These are phyloP conservation scores for Coptodon rendalli DNA, from an alignment of 2,113 vertebrate species.

Conservation along the genomic window DNA sequence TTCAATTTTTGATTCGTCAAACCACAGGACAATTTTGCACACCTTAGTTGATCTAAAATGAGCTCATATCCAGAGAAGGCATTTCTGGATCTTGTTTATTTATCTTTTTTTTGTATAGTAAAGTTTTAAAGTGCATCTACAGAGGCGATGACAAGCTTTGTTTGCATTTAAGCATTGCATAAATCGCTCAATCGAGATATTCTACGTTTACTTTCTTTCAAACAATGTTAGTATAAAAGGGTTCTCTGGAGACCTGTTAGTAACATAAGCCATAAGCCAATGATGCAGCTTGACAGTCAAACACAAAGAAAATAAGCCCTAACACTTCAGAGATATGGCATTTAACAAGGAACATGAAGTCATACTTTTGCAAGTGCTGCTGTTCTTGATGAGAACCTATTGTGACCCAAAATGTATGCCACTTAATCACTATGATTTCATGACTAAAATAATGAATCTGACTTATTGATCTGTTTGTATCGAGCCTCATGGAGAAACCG, in stretches of 20 bases:
- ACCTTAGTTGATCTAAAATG: not conserved
- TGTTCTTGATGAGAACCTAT: not conserved
- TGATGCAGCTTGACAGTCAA: not conserved
- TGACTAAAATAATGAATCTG: not conserved
- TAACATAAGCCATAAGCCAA: not conserved
- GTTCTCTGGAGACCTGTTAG: not conserved
- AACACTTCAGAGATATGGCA: not conserved
- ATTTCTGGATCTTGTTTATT: not conserved
- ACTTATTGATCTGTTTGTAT: slow-evolving; percentile 13
- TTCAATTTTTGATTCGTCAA: not conserved
- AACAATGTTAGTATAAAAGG: not conserved
- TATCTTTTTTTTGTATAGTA: not conserved
- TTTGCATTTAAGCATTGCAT: not conserved
- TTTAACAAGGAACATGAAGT: not conserved
- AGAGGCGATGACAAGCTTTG: not conserved
- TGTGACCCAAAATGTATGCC: not conserved
- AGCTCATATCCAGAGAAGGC: not conserved
- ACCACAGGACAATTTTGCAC: not conserved
- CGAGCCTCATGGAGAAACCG: not conserved
- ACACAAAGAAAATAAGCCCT: not conserved
- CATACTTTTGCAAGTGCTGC: not conserved
- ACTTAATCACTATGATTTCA: not conserved
- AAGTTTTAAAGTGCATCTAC: not conserved
- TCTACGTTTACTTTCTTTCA: not conserved
- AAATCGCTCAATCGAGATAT: not conserved